Evolutionary conservation across 2,797 vertebrate genomes (phyloP).

Genomic region (Heliangelus exortis): DNA sequence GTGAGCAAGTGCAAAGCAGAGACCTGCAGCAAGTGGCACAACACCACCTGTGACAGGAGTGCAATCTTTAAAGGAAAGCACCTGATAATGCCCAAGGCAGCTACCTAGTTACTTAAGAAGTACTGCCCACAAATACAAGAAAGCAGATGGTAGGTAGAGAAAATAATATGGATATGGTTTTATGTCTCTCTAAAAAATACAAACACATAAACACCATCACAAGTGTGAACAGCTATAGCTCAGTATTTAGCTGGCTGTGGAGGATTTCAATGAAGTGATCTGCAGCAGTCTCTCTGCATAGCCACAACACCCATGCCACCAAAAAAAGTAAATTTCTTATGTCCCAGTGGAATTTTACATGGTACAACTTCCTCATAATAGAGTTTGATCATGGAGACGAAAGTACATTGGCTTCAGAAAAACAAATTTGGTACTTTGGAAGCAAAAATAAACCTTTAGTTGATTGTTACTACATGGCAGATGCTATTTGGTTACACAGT

Average conservation of each 20-base stretch:
- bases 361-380: neutral
- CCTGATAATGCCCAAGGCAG: neutral
- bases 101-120: neutral
- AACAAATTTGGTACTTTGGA: neutral
- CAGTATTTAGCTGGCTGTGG: neutral
- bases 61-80: accelerated
- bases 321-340: neutral
- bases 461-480: neutral
- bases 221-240: neutral
- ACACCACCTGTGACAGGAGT: accelerated
- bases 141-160: neutral
- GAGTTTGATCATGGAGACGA: neutral
- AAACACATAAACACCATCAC: too few relatives aligned
- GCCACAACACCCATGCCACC: neutral
- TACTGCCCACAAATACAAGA: neutral
- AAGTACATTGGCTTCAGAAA: neutral
- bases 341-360: neutral
- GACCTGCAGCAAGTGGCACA: neutral
- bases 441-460: neutral
- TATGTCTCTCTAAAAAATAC: neutral
- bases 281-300: neutral
- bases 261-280: neutral
- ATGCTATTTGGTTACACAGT: neutral
- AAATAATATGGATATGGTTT: neutral
- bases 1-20: neutral